Percentiles rank a stretch among this genome's conserved stretches.
Evolutionary conservation across 1,140 invertebrate species (phyloP).

Genomic region (Venturia canescens): DNA sequence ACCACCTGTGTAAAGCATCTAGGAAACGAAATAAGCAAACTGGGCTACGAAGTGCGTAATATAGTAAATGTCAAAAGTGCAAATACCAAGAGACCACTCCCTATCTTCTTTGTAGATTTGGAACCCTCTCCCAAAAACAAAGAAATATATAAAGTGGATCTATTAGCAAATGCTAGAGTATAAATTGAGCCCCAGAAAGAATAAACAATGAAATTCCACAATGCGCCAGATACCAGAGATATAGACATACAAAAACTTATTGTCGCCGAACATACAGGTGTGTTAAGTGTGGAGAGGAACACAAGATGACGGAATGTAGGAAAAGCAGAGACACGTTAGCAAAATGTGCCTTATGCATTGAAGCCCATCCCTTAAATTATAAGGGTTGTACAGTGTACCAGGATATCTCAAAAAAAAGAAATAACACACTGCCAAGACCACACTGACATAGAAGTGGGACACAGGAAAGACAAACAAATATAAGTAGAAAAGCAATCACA

Average conservation of each 20-base stretch:
- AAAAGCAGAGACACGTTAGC: conserved; percentile 58
- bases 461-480: background rate
- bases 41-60: conserved; percentile 31
- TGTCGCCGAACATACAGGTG: background rate
- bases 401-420: conserved; percentile 43
- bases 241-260: background rate
- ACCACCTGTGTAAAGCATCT: background rate
- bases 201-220: background rate
- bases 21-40: conserved; percentile 16
- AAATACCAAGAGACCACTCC: conserved; percentile 53
- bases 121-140: conserved; percentile 63
- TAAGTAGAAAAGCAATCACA: background rate
- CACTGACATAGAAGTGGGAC: background rate
- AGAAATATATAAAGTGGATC: conserved; percentile 57
- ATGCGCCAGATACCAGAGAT: background rate
- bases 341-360: conserved; percentile 63
- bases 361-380: conserved; percentile 67
- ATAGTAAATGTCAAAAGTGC: conserved; percentile 12
- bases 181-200: background rate
- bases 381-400: conserved; percentile 48
- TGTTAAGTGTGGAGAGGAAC: conserved; percentile 1
- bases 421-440: background rate
- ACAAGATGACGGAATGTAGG: background rate
- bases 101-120: conserved; percentile 66
- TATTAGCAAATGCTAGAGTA: conserved; percentile 55